These are phyloP conservation scores for Calypte anna DNA, from an alignment of 2,113 vertebrate genomes.

Conservation along the genomic window DNA sequence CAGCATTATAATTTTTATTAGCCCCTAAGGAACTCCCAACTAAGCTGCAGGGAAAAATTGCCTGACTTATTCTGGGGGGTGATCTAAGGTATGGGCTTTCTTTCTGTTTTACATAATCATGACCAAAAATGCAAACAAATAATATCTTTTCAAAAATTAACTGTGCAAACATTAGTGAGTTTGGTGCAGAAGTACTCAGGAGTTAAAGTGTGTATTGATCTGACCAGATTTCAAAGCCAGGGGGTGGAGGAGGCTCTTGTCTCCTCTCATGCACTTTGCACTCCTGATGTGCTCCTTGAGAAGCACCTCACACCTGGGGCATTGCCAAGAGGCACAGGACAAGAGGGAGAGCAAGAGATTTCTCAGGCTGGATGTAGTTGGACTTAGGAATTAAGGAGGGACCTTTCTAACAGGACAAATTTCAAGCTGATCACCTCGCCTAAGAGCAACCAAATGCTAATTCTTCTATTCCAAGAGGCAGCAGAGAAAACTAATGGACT, in stretches of 20 bases:
- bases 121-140: not conserved
- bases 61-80: not conserved
- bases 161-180: not conserved
- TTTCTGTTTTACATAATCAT: not conserved
- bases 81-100: not conserved
- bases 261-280: not conserved
- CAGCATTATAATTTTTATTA: constrained; percentile 49
- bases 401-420: not conserved
- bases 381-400: not conserved
- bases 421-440: not conserved
- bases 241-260: not conserved
- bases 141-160: not conserved
- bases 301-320: not conserved
- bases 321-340: not conserved
- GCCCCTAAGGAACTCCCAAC: constrained; percentile 14
- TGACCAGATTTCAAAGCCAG: not conserved
- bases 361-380: not conserved
- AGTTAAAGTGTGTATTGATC: not conserved
- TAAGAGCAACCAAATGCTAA: not conserved
- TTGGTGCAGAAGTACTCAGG: not conserved
- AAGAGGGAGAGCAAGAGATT: not conserved
- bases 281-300: not conserved
- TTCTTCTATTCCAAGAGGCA: not conserved
- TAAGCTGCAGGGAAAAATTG: constrained; percentile 6
- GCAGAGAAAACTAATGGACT: not conserved